Base-by-base conservation (phyloP, 92 coral and sea anemone genomes). In the Plumapathes pennacea region DNA sequence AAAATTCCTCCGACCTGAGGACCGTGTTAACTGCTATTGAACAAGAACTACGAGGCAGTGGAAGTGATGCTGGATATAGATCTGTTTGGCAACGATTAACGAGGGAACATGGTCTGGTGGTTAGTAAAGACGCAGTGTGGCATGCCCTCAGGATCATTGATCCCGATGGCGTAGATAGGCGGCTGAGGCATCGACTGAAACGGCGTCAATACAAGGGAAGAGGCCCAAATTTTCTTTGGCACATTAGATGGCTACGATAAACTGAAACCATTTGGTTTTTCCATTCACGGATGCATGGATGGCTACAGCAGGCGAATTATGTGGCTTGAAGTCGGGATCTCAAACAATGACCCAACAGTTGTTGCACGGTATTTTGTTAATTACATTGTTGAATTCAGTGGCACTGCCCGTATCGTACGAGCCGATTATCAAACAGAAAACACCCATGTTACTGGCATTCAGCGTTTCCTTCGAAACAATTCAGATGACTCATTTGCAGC, bases 251-350 rank as follows among this genome's bases (percentile, higher is more conserved):
- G 74, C 32, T 74, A 41, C 28, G 81, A 53, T 53, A 74, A 74
- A 57, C 41, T 74, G 46, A 69, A 69, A 57, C 67, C 60, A 44
- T 56, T 53, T 38, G 70, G 70, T 31, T 60, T 70, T 71, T 49
- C 49, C 47, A 58, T 57, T 34, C 68, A 46, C 41, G 54, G 77
- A 41, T 40, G 68, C 38, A 27, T 70, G 56, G 76, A 68, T 69
- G 67, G 76, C 67, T 69, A 57, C 34, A 46, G 77, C 40, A 76
- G 74, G 38, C 62, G 75, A 46, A 55, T 75, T 41, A 17, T 75
- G 66, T 68, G 76, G 70, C 77, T 77, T 45, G 65, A 77, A 61
- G 60, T 77, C 32, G 71, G 84, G 38, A 77, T 67, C 12, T 77
- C 84, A 57, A 67, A 65, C 50, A 76, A 67, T 59, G 77, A 77